Evolutionary conservation across 2,888 invertebrate genomes (phyloP), one percentile per base, ranked within the genome.

Genomic region (Epistrophe eligans): DNA sequence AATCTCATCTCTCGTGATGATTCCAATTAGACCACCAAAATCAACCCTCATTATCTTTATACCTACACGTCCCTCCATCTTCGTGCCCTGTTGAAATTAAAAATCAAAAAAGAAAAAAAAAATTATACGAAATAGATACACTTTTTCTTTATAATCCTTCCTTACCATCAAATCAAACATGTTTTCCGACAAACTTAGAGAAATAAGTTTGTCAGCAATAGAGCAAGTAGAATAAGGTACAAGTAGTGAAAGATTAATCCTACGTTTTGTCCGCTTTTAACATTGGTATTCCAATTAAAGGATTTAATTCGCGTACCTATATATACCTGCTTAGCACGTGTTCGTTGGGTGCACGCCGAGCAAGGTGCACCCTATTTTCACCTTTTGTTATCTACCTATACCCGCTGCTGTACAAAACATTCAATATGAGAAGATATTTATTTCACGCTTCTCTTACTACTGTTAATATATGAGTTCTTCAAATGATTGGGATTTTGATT

Each of bases 281-380:
- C 60, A 73, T 40, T 84, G 84, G 80, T 88, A 84, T 84, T 83
- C 72, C 88, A 88, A 88, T 88, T 83, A 84, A 84, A 84, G 77
- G 84, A 88, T 88, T 88, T 88, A 88, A 80, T 84, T 83, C 73
- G 52, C 52, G 60, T 88, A 83, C 88, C 83, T n/a, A 3, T 24
- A 24, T 3, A 1, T 24, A 24, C 24, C 24, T 84, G 88, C 73
- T 52, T 55, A 88, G 70, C 88, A 88, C 88, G 88, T 88, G 88
- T 80, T 88, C 76, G 24, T 58, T 15, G n/a, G 79, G 71, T 76
- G 79, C 76, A 43, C 32, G 38, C 40, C 67, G 10, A 70, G 77
- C 62, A 84, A 88, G 79, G 88, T 88, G 88, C 77, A 77, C 83
- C 87, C 74, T 24, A 45, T 15, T 62, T 55, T 79, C 79, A 88